A percentile compares a stretch with the other conserved stretches of the same genome.
Conservation (phyloP, 2,113 vertebrate species). For the Zapornia atra region DNA sequence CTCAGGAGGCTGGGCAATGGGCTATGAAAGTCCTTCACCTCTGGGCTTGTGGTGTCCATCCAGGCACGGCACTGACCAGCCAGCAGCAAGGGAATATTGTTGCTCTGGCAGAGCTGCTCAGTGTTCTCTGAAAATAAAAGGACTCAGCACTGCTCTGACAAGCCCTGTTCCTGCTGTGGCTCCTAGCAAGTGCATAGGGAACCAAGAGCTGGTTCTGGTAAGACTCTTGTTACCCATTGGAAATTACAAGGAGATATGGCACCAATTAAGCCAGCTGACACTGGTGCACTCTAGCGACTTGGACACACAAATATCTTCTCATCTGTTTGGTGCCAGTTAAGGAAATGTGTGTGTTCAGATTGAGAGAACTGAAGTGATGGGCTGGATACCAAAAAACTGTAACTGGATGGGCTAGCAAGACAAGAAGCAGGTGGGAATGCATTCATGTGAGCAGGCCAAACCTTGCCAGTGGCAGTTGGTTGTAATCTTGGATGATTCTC, state of each 20-base stretch:
- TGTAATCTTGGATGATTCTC: too few relatives aligned
- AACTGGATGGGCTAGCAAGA: neutral
- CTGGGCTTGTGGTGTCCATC: neutral
- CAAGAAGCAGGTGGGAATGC: neutral
- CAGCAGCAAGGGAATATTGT: neutral
- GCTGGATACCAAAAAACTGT: neutral
- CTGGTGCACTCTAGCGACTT: neutral
- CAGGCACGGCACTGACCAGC: neutral
- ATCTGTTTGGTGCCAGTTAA: neutral
- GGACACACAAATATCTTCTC: neutral
- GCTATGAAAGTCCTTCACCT: conserved; percentile 46
- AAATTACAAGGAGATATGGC: neutral
- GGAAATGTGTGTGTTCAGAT: neutral
- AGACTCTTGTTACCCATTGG: rapidly evolving
- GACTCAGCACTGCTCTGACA: neutral
- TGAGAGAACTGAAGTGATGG: neutral
- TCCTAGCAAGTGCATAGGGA: neutral
- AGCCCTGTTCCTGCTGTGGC: neutral
- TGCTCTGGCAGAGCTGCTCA: neutral
- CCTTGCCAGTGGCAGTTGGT: neutral
- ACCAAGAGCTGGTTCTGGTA: neutral
- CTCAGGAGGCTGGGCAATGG: conserved; percentile 40
- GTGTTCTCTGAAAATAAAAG: neutral
- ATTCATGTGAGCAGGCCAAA: neutral
- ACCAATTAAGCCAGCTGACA: neutral